Percentiles rank a stretch among this genome's conserved stretches.
Evolutionary conservation across 2,888 invertebrate genomes (phyloP).

Genomic region (Hesperia comma): DNA sequence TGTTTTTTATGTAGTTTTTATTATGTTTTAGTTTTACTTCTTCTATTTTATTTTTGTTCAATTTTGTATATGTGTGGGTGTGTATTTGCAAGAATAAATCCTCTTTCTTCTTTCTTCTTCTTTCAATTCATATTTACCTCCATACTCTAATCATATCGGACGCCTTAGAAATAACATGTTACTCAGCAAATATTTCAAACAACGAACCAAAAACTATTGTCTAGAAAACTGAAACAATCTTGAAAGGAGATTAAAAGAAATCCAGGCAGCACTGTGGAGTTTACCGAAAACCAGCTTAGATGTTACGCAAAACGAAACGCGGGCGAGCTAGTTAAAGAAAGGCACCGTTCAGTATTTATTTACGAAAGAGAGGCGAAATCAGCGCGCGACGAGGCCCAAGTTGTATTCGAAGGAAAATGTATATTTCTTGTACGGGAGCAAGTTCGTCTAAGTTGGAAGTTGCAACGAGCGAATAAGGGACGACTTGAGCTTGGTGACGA

Average conservation of each 20-base stretch:
- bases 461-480: constrained; percentile 47
- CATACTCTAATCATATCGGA: too few species aligned
- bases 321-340: constrained; percentile 43
- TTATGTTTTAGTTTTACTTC: too few species aligned
- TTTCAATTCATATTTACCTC: too few species aligned
- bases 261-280: neutral
- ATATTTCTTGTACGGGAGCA: constrained; percentile 66
- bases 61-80: too few species aligned
- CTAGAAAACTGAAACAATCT: neutral
- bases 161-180: too few species aligned
- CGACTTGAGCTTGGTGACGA: constrained; percentile 3
- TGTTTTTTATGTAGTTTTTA: too few species aligned
- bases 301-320: constrained; percentile 16
- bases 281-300: constrained; percentile 21
- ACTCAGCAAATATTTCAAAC: neutral
- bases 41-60: too few species aligned
- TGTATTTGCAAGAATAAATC: too few species aligned
- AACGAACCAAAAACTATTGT: neutral
- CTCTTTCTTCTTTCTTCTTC: too few species aligned
- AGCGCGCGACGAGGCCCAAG: constrained; percentile 56
- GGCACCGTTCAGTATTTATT: constrained; percentile 51
- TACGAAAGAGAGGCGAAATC: constrained; percentile 61
- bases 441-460: constrained; percentile 68
- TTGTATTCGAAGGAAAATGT: constrained; percentile 68
- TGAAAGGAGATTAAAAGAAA: neutral